phyloP scores from a whole-genome alignment of 2,888 invertebrate genomes.

The Pardosa pseudoannulata region DNA sequence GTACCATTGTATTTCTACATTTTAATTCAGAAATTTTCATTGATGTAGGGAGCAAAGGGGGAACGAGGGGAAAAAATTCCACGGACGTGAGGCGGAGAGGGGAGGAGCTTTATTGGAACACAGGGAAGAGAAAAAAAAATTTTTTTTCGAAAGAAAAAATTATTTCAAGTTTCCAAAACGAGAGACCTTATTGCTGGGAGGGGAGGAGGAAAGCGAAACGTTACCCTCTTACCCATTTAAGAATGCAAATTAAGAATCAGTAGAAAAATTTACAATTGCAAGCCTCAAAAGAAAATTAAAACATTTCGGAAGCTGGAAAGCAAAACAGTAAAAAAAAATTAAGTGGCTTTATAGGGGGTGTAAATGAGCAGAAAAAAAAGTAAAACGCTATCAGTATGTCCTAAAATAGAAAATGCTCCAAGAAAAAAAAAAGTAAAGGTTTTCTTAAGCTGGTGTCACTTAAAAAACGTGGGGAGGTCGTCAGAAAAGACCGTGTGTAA shows the following conservation, averaged over 20 bases:
- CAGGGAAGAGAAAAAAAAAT: not conserved
- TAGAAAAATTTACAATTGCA: constrained; percentile 6
- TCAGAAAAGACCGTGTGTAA: too few relatives aligned
- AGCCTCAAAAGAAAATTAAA: not conserved
- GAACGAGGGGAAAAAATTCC: not conserved
- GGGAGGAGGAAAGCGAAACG: not conserved
- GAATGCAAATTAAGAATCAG: constrained; percentile 13
- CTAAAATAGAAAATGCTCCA: too few relatives aligned
- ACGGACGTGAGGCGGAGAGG: not conserved
- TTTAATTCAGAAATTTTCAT: not conserved
- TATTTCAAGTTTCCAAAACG: not conserved
- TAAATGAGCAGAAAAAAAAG: not conserved
- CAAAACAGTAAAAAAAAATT: not conserved
- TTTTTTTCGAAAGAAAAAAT: too few relatives aligned
- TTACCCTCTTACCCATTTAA: not conserved
- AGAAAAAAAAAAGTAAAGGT: too few relatives aligned
- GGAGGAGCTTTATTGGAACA: not conserved
- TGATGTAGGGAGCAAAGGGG: not conserved
- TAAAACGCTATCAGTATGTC: too few relatives aligned
- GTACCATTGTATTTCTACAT: not conserved
- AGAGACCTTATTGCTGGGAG: not conserved
- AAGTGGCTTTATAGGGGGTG: not conserved
- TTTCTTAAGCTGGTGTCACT: too few relatives aligned
- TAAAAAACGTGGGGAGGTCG: too few relatives aligned
- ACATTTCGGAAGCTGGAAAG: not conserved